Conservation (phyloP, 2,888 invertebrate genomes). For the Hypolimnas misippus region DNA sequence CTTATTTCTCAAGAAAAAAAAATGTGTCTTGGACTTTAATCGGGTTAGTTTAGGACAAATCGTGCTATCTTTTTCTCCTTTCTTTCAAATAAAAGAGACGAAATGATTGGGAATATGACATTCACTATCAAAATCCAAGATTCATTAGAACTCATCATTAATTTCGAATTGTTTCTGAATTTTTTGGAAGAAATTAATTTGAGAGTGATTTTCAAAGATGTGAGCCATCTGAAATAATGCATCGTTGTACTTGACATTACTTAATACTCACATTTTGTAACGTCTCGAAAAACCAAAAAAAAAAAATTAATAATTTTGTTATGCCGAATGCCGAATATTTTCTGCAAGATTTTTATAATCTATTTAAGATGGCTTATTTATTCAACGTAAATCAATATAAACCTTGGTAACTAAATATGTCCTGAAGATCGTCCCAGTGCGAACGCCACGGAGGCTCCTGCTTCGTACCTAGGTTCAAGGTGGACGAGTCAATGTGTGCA, state of each 20-base stretch:
- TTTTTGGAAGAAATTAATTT: not conserved
- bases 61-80: not conserved
- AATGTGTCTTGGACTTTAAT: too few species aligned
- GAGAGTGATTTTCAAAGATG: not conserved
- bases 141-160: not conserved
- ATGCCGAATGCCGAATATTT: too few species aligned
- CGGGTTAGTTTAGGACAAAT: not conserved
- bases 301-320: too few species aligned
- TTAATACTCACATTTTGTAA: too few species aligned
- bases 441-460: slow-evolving; percentile 48
- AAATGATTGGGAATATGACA: not conserved
- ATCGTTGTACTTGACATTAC: not conserved
- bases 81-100: not conserved
- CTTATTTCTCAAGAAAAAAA: not conserved
- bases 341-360: too few species aligned
- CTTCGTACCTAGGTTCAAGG: slow-evolving; percentile 37
- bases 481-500: slow-evolving; percentile 12
- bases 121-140: not conserved
- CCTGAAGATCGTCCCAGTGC: slow-evolving; percentile 68
- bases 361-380: not conserved
- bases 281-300: too few species aligned
- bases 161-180: not conserved
- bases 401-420: slow-evolving; percentile 65
- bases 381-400: slow-evolving; percentile 16
- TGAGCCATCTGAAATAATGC: not conserved